Base-by-base conservation (phyloP, 2,888 invertebrate species). In the Gryllus longicercus region DNA sequence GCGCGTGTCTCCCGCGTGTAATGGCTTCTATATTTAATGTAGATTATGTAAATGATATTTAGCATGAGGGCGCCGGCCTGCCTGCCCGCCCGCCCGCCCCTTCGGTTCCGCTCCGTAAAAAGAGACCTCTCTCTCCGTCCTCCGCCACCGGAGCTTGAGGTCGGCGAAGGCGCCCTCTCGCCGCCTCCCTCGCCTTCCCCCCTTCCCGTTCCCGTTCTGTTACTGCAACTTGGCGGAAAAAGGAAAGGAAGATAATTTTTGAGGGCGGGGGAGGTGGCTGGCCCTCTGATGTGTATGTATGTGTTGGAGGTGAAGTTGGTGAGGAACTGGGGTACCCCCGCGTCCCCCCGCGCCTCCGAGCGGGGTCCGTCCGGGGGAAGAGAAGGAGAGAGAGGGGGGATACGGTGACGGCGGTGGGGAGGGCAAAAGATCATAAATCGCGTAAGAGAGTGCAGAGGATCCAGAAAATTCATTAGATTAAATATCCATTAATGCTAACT, bases 381-480 rank as follows among this genome's bases (percentile, higher is more conserved):
- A 51, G 75, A 78, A 75, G 76, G 74, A 63, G 63, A 3, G 8
- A 63, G n/a, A 11, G 63, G 25, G 25, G 38, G 38, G 38, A 74
- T 78, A 78, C 79, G 78, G 79, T 50, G 75, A 80, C 75, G 79
- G 74, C 51, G 63, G 63, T 23, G 82, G 81, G 81, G 81, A 38
- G 83, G n/a, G 63, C n/a, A 1, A 63, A 63, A 63, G 63, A 63
- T 63, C 63, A 63, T 63, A 63, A 63, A 63, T 63, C 63, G 63
- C 63, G 63, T 63, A 63, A 63, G 63, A 63, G 63, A 63, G 8
- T n/a, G 63, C 11, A 84, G 85, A 80, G 78, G 75, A 51, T 49
- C 84, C 85, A 84, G 85, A 86, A 85, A 86, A 86, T 86, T 86
- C 85, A 86, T 86, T 86, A 86, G 85, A 85, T 85, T 86, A 86